These are phyloP conservation scores for Pygoscelis adeliae DNA, from an alignment of 2,113 vertebrate species.

Conservation along the genomic window DNA sequence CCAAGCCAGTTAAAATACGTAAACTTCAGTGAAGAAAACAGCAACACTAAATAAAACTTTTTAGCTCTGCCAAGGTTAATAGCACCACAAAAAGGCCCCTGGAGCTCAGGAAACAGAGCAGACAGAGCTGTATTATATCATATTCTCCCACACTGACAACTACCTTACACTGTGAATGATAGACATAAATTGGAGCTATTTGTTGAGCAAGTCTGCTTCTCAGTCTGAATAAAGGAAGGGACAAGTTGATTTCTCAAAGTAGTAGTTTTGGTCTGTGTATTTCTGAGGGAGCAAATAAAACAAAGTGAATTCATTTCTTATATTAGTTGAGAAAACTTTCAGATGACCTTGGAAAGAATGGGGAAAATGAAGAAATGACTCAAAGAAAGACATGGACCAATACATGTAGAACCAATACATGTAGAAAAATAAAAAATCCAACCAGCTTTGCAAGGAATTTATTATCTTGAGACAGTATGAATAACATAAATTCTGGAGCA, in stretches of 20 bases:
- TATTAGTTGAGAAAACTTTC: not conserved
- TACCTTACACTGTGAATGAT: not conserved
- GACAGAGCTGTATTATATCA: constrained; percentile 16
- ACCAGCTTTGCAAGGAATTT: not conserved
- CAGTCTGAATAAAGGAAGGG: not conserved
- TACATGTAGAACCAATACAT: not conserved
- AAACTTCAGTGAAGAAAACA: constrained; percentile 48
- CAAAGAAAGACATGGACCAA: not conserved
- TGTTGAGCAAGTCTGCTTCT: constrained; percentile 14
- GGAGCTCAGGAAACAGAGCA: constrained; percentile 6
- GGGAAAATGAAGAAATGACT: not conserved
- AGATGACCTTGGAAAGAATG: not conserved
- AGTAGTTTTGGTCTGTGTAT: not conserved
- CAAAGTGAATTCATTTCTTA: not conserved
- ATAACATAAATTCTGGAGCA: not conserved
- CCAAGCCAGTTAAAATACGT: constrained; percentile 38
- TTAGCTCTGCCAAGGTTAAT: constrained; percentile 42
- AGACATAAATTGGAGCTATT: constrained; percentile 45
- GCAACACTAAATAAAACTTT: constrained; percentile 52
- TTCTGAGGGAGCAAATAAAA: constrained; percentile 12
- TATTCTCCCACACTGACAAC: constrained; percentile 36
- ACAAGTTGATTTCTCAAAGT: not conserved
- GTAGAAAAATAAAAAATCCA: not conserved
- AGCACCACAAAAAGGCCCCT: not conserved
- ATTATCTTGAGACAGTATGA: not conserved